Conservation (phyloP, 2,888 invertebrate genomes). For the Clivina fossor region DNA sequence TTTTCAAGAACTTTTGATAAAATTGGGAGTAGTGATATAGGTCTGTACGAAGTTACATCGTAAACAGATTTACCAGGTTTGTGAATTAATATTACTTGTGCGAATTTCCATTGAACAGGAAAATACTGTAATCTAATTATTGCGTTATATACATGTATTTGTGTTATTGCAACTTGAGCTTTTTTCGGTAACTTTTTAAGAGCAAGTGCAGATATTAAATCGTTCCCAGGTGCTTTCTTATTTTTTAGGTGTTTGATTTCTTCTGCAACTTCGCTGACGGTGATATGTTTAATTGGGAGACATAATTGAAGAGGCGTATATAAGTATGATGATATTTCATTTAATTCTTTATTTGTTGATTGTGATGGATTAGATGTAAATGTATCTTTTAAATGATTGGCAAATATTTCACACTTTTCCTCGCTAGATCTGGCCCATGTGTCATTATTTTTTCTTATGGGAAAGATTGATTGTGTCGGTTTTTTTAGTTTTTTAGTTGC, state of each 20-base stretch:
- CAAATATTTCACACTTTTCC: slow-evolving; percentile 38
- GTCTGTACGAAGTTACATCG: background rate
- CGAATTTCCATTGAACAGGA: slow-evolving; percentile 2
- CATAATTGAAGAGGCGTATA: background rate
- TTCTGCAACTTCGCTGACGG: slow-evolving; percentile 15
- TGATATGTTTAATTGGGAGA: slow-evolving; percentile 5
- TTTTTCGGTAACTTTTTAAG: slow-evolving; percentile 41
- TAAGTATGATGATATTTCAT: background rate
- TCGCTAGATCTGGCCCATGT: slow-evolving; percentile 24
- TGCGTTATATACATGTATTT: slow-evolving; percentile 28
- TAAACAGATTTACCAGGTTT: slow-evolving; percentile 1
- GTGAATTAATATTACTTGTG: background rate
- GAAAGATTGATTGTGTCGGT: slow-evolving; percentile 10
- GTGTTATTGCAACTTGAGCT: slow-evolving; percentile 37
- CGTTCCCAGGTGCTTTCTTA: slow-evolving; percentile 40
- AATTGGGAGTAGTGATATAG: slow-evolving; percentile 1
- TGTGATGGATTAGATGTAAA: slow-evolving; percentile 11
- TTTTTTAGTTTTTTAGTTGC: slow-evolving; percentile 33
- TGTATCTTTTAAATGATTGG: slow-evolving; percentile 20
- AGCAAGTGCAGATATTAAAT: slow-evolving; percentile 40
- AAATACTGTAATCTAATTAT: slow-evolving; percentile 6
- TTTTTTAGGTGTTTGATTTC: slow-evolving; percentile 27
- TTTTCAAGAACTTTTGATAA: slow-evolving; percentile 13
- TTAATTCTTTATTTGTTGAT: background rate
- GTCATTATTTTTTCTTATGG: slow-evolving; percentile 15